These are phyloP conservation scores for Patiria pectinifera DNA, from an alignment of 53 echinoderm and acorn worm genomes.

Conservation along the genomic window DNA sequence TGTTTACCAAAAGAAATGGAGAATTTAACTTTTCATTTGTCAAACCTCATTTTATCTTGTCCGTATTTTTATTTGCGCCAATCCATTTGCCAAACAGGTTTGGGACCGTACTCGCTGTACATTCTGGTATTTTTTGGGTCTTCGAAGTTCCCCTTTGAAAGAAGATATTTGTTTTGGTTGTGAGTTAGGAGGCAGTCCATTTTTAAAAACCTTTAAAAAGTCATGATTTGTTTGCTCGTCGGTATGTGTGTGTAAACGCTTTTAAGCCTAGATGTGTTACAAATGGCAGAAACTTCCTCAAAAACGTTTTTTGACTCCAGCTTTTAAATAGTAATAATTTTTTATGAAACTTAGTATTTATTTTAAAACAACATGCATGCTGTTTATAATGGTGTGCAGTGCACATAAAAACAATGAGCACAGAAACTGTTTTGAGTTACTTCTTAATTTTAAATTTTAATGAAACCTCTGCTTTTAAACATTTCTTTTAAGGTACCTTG, in stretches of 20 bases:
- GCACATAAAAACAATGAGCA: not conserved
- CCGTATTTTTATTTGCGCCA: not conserved
- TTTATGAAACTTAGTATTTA: not conserved
- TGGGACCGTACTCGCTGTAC: not conserved
- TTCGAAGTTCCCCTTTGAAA: slow-evolving; percentile 37
- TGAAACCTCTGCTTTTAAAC: not conserved
- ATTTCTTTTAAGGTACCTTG: not conserved
- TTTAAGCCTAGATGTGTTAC: slow-evolving; percentile 25
- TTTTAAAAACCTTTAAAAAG: not conserved
- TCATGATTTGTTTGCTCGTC: slow-evolving; percentile 22
- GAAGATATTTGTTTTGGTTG: not conserved
- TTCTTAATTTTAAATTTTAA: not conserved
- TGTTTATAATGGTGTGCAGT: not conserved
- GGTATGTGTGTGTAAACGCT: slow-evolving; percentile 18
- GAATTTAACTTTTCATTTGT: not conserved
- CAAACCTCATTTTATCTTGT: not conserved
- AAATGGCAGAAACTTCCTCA: slow-evolving; percentile 47
- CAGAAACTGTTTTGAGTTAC: not conserved
- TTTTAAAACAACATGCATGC: slow-evolving; percentile 23
- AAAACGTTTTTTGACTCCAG: not conserved
- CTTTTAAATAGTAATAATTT: not conserved
- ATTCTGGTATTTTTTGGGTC: not conserved
- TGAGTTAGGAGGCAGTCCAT: slow-evolving; percentile 59
- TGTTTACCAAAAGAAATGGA: not conserved
- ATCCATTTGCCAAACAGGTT: not conserved